Conservation (phyloP, 1,140 invertebrate genomes). For the Steinernema feltiae region DNA sequence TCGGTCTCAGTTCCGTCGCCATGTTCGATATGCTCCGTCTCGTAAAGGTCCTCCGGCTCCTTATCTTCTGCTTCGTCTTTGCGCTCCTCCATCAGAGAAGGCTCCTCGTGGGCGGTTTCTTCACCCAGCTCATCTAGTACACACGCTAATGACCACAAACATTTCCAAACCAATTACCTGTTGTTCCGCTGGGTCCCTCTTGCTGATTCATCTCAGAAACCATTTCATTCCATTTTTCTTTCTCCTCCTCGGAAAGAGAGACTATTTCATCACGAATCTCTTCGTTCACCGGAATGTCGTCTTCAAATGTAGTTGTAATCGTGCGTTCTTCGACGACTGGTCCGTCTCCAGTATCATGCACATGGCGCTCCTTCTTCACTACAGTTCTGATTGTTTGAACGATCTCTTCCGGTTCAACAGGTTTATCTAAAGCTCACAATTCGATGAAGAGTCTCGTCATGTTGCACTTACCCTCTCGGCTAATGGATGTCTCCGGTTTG, state of each 20-base stretch:
- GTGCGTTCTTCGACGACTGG: slow-evolving; percentile 55
- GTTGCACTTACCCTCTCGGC: not conserved
- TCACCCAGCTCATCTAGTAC: not conserved
- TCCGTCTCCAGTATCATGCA: slow-evolving; percentile 37
- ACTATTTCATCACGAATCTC: slow-evolving; percentile 42
- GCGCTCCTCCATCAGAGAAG: slow-evolving; percentile 2
- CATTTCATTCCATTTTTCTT: slow-evolving; percentile 36
- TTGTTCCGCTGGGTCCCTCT: slow-evolving; percentile 14
- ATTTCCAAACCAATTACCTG: not conserved
- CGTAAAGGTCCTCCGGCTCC: slow-evolving; percentile 24
- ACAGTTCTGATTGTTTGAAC: slow-evolving; percentile 25
- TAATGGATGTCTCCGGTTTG: not conserved
- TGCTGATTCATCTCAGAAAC: not conserved
- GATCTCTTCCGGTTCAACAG: not conserved
- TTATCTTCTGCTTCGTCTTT: slow-evolving; percentile 27
- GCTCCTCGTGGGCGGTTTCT: not conserved
- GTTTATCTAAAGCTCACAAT: not conserved
- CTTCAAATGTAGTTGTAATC: slow-evolving; percentile 45
- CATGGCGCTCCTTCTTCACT: slow-evolving; percentile 35
- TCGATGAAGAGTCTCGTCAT: not conserved
- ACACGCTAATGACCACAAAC: not conserved
- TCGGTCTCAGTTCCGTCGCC: not conserved
- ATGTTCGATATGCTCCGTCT: slow-evolving; percentile 28
- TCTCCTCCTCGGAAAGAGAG: slow-evolving; percentile 48
- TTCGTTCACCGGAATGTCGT: slow-evolving; percentile 44